These are phyloP conservation scores for Achatina immaculata DNA, from an alignment of 1,140 invertebrate genomes.

Conservation along the genomic window DNA sequence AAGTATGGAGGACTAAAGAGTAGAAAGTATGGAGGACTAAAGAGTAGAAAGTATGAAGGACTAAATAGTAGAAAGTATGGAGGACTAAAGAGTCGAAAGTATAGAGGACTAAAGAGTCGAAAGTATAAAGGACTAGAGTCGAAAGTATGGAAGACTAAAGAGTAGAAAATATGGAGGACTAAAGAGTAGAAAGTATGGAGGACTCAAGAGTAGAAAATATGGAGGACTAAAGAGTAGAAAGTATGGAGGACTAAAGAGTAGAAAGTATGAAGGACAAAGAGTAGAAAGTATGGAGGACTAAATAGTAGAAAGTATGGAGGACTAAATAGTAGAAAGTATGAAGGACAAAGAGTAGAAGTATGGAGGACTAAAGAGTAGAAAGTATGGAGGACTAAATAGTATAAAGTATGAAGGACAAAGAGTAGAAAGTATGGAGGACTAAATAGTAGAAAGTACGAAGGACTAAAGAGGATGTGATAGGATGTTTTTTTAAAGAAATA, in stretches of 20 bases:
- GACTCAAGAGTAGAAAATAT: background rate
- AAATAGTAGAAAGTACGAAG: background rate
- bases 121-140: background rate
- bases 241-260: background rate
- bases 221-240: background rate
- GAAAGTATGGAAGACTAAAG: background rate
- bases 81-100: background rate
- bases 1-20: background rate
- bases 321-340: background rate
- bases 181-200: background rate
- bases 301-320: background rate
- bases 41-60: background rate
- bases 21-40: background rate
- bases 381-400: background rate
- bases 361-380: background rate
- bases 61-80: background rate
- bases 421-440: background rate
- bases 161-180: background rate
- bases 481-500: no score
- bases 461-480: background rate
- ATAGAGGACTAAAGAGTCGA: background rate
- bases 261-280: background rate
- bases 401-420: background rate
- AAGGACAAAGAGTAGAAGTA: background rate
- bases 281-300: background rate